Evolutionary conservation across 1,140 invertebrate genomes (phyloP).

Genomic region (Capitella teleta): DNA sequence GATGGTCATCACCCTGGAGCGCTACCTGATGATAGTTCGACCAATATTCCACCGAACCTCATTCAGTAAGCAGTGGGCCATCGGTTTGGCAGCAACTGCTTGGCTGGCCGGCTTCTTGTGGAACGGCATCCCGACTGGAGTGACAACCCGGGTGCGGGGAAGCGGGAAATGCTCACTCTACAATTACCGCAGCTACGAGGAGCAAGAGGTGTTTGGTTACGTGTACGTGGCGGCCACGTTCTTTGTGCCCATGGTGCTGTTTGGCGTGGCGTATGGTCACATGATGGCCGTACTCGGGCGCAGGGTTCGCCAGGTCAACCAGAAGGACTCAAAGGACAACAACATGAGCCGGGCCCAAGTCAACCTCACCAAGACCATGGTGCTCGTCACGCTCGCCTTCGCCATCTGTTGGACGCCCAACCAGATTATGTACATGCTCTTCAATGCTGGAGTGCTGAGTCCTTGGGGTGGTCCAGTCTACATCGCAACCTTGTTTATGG

Average conservation of each 20-base stretch:
- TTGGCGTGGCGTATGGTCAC: not conserved
- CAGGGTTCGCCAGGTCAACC: not conserved
- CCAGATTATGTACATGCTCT: slow-evolving; percentile 7
- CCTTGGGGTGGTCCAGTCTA: slow-evolving; percentile 4
- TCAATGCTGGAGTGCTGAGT: slow-evolving; percentile 3
- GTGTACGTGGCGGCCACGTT: not conserved
- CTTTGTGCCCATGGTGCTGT: not conserved
- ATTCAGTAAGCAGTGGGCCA: not conserved
- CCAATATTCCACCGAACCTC: not conserved
- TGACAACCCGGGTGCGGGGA: not conserved
- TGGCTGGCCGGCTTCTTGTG: not conserved
- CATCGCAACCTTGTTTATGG: slow-evolving; percentile 7
- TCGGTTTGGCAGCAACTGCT: not conserved
- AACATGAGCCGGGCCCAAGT: not conserved
- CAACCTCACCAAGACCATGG: slow-evolving; percentile 6
- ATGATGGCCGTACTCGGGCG: not conserved
- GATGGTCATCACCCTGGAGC: too few relatives aligned
- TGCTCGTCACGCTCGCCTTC: slow-evolving; percentile 2
- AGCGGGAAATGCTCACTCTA: not conserved
- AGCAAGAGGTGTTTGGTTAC: not conserved
- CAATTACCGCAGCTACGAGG: not conserved
- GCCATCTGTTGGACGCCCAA: slow-evolving; percentile 7
- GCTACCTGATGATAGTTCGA: too few relatives aligned
- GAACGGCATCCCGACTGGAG: not conserved
- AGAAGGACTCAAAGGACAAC: not conserved